Base-by-base conservation (phyloP, 2,797 vertebrate genomes). In the Poecilia gillii region DNA sequence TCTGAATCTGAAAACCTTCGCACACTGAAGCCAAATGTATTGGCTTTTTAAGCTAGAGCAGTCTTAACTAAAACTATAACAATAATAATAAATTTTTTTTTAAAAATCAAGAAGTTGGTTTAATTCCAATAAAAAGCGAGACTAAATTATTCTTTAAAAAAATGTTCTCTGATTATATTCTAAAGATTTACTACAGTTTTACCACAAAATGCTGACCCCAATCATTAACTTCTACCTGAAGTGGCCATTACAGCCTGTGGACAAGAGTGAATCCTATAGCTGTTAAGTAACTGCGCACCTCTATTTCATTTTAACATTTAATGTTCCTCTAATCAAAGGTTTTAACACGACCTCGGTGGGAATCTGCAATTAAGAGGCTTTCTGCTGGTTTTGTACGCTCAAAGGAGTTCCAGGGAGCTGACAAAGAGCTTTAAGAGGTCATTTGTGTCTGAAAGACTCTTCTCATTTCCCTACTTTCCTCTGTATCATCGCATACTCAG, bases 351-450 rank as follows among this genome's bases (percentile, higher is more conserved):
- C 53, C 39, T 9, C 3, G 39, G 12, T 71, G 70, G 53, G 87
- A 73, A 74, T 49, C 57, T 20, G 36, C 41, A n/a, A 41, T 43
- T 9, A 73, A 47, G 57, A 82, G 64, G 25, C 78, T 85, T 71
- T 78, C 23, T 49, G 47, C 55, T 74, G 33, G 51, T 75, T 81
- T 53, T 36, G 53, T 71, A 1, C 23, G 62, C 55, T 85, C 41
- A 62, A 49, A 47, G 39, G 80, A 76, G 83, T 80, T 81, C 12
- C 23, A 41, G 66, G 23, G 23, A 46, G 73, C 75, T 74, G 57
- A 57, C 47, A 76, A n/a, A 70, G 45, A 86, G 74, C 47, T 85
- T 73, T 31, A 59, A 80, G 75, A 70, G 77, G 75, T 76, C 59
- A 49, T 81, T 4, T 39, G 49, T 41, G 72, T 31, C 43, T 36